Percentiles rank a stretch among this genome's conserved stretches.
phyloP scores from a whole-genome alignment of 2,113 vertebrate genomes.

The Python bivittatus region DNA sequence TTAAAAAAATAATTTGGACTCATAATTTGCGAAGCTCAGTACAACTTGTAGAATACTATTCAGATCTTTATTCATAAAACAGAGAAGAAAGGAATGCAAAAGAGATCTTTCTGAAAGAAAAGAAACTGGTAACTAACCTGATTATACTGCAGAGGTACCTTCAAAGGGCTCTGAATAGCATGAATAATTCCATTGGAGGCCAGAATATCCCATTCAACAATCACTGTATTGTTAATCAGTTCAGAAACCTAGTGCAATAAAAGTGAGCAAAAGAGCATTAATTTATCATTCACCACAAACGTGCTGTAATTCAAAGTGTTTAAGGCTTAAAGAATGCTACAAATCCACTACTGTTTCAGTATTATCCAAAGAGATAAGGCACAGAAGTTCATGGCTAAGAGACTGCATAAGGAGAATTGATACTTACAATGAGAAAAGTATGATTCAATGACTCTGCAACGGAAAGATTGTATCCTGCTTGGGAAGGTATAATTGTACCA shows the following conservation, averaged over 20 bases:
- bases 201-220: conserved; percentile 88
- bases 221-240: conserved; percentile 76
- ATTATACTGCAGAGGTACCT: conserved; percentile 61
- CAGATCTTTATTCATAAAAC: background rate
- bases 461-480: conserved; percentile 80
- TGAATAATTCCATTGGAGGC: conserved; percentile 93
- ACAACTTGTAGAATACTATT: background rate
- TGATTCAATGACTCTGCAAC: conserved; percentile 68
- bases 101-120: background rate
- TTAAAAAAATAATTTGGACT: background rate
- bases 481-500: conserved; percentile 74
- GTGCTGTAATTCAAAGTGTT: background rate
- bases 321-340: background rate
- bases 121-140: conserved; percentile 10
- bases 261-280: background rate
- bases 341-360: background rate
- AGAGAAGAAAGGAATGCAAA: background rate
- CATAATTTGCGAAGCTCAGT: background rate
- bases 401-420: accelerated
- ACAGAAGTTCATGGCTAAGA: background rate
- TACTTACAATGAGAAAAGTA: conserved; percentile 57
- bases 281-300: background rate
- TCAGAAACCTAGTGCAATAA: conserved; percentile 67
- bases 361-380: background rate
- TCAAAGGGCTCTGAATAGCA: conserved; percentile 80